Evolutionary conservation across 1,140 invertebrate genomes (phyloP).

Genomic region (Anagrus nilaparvatae): DNA sequence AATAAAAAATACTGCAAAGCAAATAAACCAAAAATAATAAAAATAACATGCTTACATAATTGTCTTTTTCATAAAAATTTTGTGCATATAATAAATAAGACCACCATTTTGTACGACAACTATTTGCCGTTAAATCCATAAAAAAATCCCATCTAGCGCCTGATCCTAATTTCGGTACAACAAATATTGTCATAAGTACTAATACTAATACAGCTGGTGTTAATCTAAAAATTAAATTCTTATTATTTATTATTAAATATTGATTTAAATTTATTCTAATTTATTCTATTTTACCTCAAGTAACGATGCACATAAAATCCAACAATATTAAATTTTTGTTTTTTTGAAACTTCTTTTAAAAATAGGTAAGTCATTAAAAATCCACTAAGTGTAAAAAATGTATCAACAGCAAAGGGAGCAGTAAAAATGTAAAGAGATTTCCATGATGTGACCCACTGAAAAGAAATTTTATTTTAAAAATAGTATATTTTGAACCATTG

Average conservation of each 20-base stretch:
- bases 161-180: constrained; percentile 31
- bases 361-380: constrained; percentile 47
- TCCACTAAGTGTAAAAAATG: constrained; percentile 51
- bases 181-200: constrained; percentile 31
- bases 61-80: constrained; percentile 41
- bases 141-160: constrained; percentile 36
- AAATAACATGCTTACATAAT: constrained; percentile 32
- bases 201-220: constrained; percentile 37
- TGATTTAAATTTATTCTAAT: too few relatives aligned
- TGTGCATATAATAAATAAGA: constrained; percentile 48
- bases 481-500: too few relatives aligned
- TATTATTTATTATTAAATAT: too few relatives aligned
- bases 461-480: too few relatives aligned
- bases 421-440: constrained; percentile 25
- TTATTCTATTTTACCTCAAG: constrained; percentile 22
- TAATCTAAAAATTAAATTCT: constrained; percentile 28
- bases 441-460: constrained; percentile 19
- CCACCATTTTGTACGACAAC: constrained; percentile 48
- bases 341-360: constrained; percentile 37
- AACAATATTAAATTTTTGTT: constrained; percentile 27
- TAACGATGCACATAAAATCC: constrained; percentile 33
- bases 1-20: too few relatives aligned
- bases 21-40: too few relatives aligned
- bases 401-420: constrained; percentile 42
- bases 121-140: constrained; percentile 15